Base-by-base conservation (phyloP, 2,113 vertebrate genomes). In the Megaleporinus macrocephalus region DNA sequence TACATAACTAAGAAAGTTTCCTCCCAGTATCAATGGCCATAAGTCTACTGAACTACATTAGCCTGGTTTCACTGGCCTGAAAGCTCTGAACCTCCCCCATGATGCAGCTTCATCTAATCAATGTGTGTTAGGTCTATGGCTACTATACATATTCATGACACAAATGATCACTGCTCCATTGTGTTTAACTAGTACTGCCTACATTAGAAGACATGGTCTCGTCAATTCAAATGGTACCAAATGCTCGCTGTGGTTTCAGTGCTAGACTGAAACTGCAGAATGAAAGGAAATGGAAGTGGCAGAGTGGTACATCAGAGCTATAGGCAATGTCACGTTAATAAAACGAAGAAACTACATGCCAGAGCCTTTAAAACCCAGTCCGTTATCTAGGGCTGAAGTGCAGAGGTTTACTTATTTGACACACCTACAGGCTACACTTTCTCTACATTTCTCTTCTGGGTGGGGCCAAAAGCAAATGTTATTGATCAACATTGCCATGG, bases 401-500 rank as follows among this genome's bases (percentile, higher is more conserved):
- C 22, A 44, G 3, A 70, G 33, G 20, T 70, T 36, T 36, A 18
- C 51, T 57, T 75, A 65, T 49, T 73, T 22, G 80, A 80, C 72
- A 77, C 75, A 84, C 79, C 79, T 49, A 73, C 36, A 68, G 36
- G 66, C 44, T 78, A 57, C 57, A 61, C 70, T 74, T 57, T 79
- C 71, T 44, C 44, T 18, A 26, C n/a, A 49, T 84, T 82, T 61
- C 61, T 79, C 33, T 51, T 36, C 26, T 74, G 61, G 62, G 55
- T 12, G 41, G 78, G 75, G 55, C 71, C 20, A 41, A 72, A 4
- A 12, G 69, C 24, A 84, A 65, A 24, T 85, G 82, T 89, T 83
- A 59, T 75, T 78, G 57, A 73, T 73, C 30, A 77, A 1, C 4
- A 57, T 84, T 86, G 66, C 81, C 82, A 87, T 87, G 86, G 86